phyloP scores from a whole-genome alignment of 1,140 invertebrate species.

The Caenorhabditis brenneri region DNA sequence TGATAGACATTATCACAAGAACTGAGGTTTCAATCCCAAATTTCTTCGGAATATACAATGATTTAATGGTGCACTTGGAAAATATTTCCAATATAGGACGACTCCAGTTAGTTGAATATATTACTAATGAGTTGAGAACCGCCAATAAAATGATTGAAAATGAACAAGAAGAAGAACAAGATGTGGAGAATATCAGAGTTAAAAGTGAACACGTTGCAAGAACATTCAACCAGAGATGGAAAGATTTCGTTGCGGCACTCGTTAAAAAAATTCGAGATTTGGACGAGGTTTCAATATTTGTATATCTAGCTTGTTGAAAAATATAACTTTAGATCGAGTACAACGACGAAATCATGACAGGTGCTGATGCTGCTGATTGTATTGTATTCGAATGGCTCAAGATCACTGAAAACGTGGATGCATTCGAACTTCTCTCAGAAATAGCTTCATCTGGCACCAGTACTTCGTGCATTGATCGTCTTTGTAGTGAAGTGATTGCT shows the following conservation, averaged over 20 bases:
- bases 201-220: not conserved
- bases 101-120: not conserved
- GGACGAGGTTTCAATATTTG: not conserved
- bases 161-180: not conserved
- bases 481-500: constrained; percentile 11
- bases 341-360: not conserved
- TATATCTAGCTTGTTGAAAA: not conserved
- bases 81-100: not conserved
- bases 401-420: not conserved
- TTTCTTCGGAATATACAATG: constrained; percentile 26
- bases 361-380: not conserved
- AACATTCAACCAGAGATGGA: constrained; percentile 8
- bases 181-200: not conserved
- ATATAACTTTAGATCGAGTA: not conserved
- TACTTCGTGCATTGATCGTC: not conserved
- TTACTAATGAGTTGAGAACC: not conserved
- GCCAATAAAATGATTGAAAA: not conserved
- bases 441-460: not conserved
- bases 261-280: not conserved
- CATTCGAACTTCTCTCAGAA: constrained; percentile 12
- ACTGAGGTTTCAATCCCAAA: not conserved
- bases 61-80: not conserved
- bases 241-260: not conserved
- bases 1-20: not conserved
- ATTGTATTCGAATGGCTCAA: constrained; percentile 18